Conservation (phyloP, 2,888 invertebrate species). For the Morpho helenor region DNA sequence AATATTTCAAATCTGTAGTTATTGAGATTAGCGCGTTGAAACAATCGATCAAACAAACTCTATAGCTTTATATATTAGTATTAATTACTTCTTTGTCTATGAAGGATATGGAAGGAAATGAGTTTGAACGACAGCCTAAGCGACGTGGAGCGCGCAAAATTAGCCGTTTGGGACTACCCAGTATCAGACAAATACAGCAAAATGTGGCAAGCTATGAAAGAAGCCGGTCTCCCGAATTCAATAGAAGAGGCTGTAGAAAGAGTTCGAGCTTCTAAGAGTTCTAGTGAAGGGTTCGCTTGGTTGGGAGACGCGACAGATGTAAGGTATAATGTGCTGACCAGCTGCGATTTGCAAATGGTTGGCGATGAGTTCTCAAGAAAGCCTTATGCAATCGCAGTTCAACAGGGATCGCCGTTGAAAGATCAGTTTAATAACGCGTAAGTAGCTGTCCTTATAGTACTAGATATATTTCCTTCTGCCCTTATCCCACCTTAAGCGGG, state of each 20-base stretch:
- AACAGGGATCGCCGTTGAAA: conserved; percentile 95
- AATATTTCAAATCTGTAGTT: too few relatives aligned
- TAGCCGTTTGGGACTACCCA: conserved; percentile 99
- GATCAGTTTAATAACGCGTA: conserved; percentile 97
- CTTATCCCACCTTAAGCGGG: too few relatives aligned
- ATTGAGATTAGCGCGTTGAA: too few relatives aligned
- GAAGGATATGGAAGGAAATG: conserved; percentile 98
- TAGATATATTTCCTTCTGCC: too few relatives aligned
- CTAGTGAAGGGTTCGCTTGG: conserved; percentile 93
- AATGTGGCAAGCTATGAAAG: conserved; percentile 98
- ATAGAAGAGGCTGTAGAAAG: conserved; percentile 87
- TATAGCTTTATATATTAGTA: too few relatives aligned
- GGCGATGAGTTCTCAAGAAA: conserved; percentile 98
- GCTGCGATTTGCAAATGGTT: conserved; percentile 93
- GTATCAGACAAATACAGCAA: conserved; percentile 99
- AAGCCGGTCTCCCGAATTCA: conserved; percentile 87
- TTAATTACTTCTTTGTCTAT: too few relatives aligned
- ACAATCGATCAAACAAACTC: too few relatives aligned
- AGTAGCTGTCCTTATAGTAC: conserved; percentile 51
- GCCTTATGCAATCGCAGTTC: conserved; percentile 98
- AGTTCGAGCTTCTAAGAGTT: conserved; percentile 81
- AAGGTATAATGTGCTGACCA: conserved; percentile 86
- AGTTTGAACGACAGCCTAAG: conserved; percentile 95
- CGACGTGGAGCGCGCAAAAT: conserved; percentile 92
- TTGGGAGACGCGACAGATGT: conserved; percentile 97